These are phyloP conservation scores for Gephyroberyx darwinii DNA, from an alignment of 2,797 vertebrate genomes.

Conservation along the genomic window DNA sequence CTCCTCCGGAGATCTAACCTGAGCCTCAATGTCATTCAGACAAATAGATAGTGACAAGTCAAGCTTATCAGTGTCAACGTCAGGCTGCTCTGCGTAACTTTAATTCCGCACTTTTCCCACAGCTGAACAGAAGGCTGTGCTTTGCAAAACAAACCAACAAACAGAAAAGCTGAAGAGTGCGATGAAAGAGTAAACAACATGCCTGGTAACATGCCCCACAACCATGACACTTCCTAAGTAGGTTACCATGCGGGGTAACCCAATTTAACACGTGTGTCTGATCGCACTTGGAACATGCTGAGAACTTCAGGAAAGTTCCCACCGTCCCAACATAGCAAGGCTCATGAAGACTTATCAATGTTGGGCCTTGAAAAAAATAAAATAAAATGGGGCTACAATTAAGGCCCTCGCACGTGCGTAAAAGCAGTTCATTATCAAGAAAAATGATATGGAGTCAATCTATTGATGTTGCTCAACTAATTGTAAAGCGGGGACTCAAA, in stretches of 20 bases:
- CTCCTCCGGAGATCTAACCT: conserved; percentile 75
- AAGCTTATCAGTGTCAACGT: conserved; percentile 75
- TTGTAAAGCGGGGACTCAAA: conserved; percentile 86
- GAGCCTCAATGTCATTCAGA: conserved; percentile 78
- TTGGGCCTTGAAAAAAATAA: conserved; percentile 47
- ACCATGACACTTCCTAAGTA: conserved; percentile 83
- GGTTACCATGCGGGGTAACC: conserved; percentile 78
- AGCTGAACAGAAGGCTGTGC: conserved; percentile 82
- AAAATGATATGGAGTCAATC: conserved; percentile 84
- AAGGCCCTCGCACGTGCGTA: conserved; percentile 67
- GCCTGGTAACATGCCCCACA: conserved; percentile 79
- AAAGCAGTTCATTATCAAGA: conserved; percentile 81
- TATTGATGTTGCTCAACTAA: conserved; percentile 87
- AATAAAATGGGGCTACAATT: conserved; percentile 57
- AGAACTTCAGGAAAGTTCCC: conserved; percentile 58
- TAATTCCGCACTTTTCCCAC: conserved; percentile 78
- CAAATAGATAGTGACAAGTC: conserved; percentile 75
- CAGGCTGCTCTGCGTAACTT: conserved; percentile 72
- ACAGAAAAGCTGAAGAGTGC: conserved; percentile 81
- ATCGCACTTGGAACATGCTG: conserved; percentile 45
- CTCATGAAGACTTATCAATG: conserved; percentile 52
- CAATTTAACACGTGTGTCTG: conserved; percentile 71
- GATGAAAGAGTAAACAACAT: conserved; percentile 86
- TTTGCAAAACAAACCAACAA: conserved; percentile 88
- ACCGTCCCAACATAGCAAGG: not conserved